phyloP scores from a whole-genome alignment of 2,113 vertebrate genomes.

The Haemorhous mexicanus region DNA sequence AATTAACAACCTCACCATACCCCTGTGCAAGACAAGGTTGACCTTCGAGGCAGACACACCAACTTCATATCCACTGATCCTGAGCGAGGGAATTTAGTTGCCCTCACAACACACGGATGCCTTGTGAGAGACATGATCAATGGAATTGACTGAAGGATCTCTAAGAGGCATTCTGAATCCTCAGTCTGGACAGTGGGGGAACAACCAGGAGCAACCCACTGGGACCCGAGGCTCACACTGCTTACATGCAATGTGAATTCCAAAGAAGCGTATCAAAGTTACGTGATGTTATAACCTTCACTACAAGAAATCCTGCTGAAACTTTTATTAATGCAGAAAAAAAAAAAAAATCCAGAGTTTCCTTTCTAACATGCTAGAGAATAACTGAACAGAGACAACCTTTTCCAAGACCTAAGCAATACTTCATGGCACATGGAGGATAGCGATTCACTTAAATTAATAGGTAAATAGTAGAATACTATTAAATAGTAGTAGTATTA shows the following conservation, averaged over 20 bases:
- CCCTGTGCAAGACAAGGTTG: not conserved
- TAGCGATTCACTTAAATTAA: not conserved
- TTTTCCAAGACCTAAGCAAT: not conserved
- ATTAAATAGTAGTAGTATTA: not conserved
- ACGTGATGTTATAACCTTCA: rapidly evolving
- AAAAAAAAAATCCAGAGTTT: not conserved
- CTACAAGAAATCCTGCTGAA: not conserved
- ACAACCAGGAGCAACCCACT: not conserved
- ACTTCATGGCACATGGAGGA: not conserved
- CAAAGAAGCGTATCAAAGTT: not conserved
- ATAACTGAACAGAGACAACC: not conserved
- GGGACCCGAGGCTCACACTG: not conserved
- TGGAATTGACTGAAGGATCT: not conserved
- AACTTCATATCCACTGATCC: not conserved
- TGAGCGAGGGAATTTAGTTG: not conserved
- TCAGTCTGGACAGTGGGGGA: not conserved
- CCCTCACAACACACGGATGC: not conserved
- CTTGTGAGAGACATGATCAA: rapidly evolving
- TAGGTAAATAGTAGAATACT: not conserved
- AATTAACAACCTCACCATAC: not conserved
- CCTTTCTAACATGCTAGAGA: not conserved
- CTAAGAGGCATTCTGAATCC: not conserved
- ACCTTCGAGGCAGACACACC: not conserved
- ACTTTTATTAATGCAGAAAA: not conserved
- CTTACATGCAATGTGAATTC: not conserved